Conservation (phyloP, 2,113 vertebrate species). For the Cnemophilus loriae region DNA sequence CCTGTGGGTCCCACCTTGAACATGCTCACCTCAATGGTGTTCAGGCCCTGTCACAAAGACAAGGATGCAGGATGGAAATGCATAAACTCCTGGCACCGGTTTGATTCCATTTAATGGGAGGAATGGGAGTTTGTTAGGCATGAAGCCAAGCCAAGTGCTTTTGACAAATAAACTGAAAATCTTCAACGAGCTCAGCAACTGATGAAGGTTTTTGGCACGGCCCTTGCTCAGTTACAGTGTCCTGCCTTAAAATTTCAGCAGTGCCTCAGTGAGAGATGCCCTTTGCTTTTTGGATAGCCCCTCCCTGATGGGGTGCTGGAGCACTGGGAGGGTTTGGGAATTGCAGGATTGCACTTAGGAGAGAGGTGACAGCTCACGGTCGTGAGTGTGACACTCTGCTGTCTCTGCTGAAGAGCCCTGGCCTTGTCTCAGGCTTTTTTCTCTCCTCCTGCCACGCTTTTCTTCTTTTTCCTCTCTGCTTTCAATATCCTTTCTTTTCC, state of each 20-base stretch:
- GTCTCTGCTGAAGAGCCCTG: not conserved
- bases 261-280: not conserved
- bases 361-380: not conserved
- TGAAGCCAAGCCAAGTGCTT: not conserved
- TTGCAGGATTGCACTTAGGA: not conserved
- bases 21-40: not conserved
- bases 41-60: not conserved
- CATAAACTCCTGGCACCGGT: not conserved
- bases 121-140: not conserved
- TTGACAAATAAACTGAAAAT: slow-evolving; percentile 4
- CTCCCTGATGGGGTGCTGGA: not conserved
- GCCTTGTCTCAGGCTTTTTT: not conserved
- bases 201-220: not conserved
- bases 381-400: fast-evolving
- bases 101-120: not conserved
- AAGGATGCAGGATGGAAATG: not conserved
- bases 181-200: fast-evolving
- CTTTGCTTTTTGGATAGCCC: not conserved
- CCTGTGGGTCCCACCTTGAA: not conserved
- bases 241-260: not conserved
- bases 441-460: not conserved
- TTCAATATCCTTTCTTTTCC: not conserved
- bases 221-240: not conserved
- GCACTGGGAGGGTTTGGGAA: not conserved
- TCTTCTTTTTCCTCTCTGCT: not conserved